phyloP scores from a whole-genome alignment of 2,113 vertebrate genomes.

The Vanacampus margaritifer region DNA sequence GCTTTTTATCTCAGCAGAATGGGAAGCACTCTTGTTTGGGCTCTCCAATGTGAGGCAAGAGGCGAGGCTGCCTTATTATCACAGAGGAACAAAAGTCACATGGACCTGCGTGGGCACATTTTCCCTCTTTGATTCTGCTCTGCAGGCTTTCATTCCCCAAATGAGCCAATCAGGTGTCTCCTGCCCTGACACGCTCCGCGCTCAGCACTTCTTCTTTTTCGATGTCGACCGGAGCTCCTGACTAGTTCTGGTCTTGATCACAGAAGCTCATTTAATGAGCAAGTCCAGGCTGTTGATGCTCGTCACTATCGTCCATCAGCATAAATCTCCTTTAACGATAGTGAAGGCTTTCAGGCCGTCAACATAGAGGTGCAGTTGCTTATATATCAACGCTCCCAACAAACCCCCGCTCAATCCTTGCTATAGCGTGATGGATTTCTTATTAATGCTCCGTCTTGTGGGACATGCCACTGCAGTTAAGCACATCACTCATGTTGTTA shows the following conservation, averaged over 20 bases:
- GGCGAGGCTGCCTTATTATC: conserved; percentile 70
- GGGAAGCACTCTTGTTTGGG: conserved; percentile 43
- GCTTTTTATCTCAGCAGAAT: conserved; percentile 68
- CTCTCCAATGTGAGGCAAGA: conserved; percentile 47
- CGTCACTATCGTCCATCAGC: conserved; percentile 44
- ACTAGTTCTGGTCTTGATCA: conserved; percentile 55
- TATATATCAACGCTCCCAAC: conserved; percentile 43
- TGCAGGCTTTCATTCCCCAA: conserved; percentile 66
- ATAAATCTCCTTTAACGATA: conserved; percentile 57
- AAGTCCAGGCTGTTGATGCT: conserved; percentile 30
- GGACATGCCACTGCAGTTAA: conserved; percentile 5
- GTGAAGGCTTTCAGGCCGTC: conserved; percentile 49
- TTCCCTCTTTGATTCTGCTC: neutral
- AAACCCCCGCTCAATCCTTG: neutral
- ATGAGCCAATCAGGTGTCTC: conserved; percentile 56
- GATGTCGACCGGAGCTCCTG: conserved; percentile 16
- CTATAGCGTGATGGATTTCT: conserved; percentile 42
- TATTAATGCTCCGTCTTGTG: conserved; percentile 36
- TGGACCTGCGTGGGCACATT: conserved; percentile 63
- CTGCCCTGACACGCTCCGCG: conserved; percentile 34
- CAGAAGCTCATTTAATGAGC: conserved; percentile 53
- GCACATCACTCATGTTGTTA: conserved; percentile 11
- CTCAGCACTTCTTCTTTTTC: conserved; percentile 37
- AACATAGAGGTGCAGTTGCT: conserved; percentile 36
- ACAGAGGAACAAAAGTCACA: conserved; percentile 61